Evolutionary conservation across 2,797 vertebrate species (phyloP).

Genomic region (Paguma larvata): DNA sequence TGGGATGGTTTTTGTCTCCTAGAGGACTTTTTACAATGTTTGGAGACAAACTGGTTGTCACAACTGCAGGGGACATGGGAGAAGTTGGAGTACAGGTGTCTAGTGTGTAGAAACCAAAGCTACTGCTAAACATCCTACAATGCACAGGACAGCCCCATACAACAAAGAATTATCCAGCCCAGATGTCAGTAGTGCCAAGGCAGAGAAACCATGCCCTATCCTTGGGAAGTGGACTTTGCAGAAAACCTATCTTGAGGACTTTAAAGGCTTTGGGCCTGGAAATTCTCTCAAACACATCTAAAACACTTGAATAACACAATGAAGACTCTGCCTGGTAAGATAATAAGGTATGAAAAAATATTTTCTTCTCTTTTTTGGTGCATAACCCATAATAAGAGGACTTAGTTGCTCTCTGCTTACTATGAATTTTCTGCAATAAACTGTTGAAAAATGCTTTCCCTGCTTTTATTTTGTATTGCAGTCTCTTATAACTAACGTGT

Average conservation of each 20-base stretch:
- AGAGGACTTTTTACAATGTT: not conserved
- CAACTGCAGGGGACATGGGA: not conserved
- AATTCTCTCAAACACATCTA: not conserved
- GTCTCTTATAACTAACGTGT: not conserved
- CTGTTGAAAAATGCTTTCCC: not conserved
- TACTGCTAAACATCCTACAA: not conserved
- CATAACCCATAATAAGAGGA: not conserved
- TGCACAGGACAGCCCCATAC: not conserved
- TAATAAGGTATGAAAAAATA: not conserved
- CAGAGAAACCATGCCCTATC: not conserved
- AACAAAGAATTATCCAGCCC: not conserved
- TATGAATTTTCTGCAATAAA: not conserved
- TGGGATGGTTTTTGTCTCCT: not conserved
- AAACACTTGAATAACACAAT: not conserved
- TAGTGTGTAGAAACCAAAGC: not conserved
- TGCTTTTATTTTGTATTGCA: not conserved
- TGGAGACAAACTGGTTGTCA: not conserved
- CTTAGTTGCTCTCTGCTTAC: not conserved
- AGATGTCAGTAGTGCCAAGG: not conserved
- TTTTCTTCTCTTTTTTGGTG: not conserved
- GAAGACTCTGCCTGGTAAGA: conserved; percentile 21
- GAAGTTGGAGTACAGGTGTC: not conserved
- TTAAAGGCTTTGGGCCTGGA: not conserved
- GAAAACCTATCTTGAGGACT: not conserved
- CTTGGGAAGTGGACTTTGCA: not conserved